A percentile compares a stretch with the other conserved stretches of the same genome.
Evolutionary conservation across 2,888 invertebrate genomes (phyloP).

Genomic region (Pseudeuparius sepicola): DNA sequence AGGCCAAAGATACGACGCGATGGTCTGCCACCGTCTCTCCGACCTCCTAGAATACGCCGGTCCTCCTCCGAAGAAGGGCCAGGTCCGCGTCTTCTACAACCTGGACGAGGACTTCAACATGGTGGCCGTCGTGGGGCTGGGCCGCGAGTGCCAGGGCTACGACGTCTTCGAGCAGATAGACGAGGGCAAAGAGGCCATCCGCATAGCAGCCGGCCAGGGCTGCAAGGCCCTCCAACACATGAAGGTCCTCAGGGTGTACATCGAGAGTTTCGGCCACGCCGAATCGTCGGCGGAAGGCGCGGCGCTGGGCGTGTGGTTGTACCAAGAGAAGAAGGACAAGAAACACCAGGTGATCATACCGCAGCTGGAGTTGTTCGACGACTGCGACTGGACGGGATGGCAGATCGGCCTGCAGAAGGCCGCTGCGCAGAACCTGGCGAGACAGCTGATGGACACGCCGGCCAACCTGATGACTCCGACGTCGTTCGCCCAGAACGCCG

Average conservation of each 20-base stretch:
- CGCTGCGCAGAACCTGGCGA: slow-evolving; percentile 69
- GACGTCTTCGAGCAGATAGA: slow-evolving; percentile 61
- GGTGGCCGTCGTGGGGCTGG: slow-evolving; percentile 67
- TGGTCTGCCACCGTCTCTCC: slow-evolving; percentile 45
- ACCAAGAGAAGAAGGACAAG: slow-evolving; percentile 53
- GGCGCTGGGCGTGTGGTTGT: slow-evolving; percentile 56
- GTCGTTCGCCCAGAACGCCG: slow-evolving; percentile 60
- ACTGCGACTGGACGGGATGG: slow-evolving; percentile 62
- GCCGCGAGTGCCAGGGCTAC: slow-evolving; percentile 55
- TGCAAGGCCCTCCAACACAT: slow-evolving; percentile 46
- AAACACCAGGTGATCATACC: slow-evolving; percentile 34
- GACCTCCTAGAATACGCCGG: slow-evolving; percentile 39
- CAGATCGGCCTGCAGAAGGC: slow-evolving; percentile 61
- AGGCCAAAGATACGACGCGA: slow-evolving; percentile 46
- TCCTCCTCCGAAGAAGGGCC: slow-evolving; percentile 45
- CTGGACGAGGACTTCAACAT: slow-evolving; percentile 52
- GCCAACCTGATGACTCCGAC: slow-evolving; percentile 73
- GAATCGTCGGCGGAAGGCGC: slow-evolving; percentile 75
- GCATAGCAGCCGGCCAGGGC: slow-evolving; percentile 56
- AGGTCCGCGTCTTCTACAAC: slow-evolving; percentile 53
- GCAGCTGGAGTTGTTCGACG: slow-evolving; percentile 48
- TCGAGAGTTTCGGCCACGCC: slow-evolving; percentile 69
- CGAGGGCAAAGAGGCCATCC: slow-evolving; percentile 63
- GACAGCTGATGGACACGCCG: slow-evolving; percentile 70
- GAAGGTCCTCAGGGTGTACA: slow-evolving; percentile 47